Conservation (phyloP, 2,888 invertebrate species). For the Choristoneura rosaceana region DNA sequence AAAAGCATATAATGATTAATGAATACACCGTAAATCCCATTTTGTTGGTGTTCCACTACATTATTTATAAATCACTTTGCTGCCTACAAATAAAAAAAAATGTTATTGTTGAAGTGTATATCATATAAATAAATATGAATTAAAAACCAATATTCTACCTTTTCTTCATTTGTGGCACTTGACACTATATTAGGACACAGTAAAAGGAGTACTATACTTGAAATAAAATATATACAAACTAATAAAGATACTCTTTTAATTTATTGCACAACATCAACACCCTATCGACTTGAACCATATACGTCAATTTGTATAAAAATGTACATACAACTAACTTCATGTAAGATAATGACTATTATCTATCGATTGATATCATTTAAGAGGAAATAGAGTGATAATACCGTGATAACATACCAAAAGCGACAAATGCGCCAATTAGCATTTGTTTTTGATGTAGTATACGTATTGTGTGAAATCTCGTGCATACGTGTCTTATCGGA, state of each 20-base stretch:
- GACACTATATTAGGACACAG: background rate
- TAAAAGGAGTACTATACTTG: background rate
- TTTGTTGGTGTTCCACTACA: conserved; percentile 33
- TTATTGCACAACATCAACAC: conserved; percentile 22
- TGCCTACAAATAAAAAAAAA: background rate
- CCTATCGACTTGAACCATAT: conserved; percentile 17
- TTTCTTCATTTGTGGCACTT: conserved; percentile 3
- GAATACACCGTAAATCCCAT: conserved; percentile 47
- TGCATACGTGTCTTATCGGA: conserved; percentile 13
- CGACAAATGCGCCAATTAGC: conserved; percentile 32
- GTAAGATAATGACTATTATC: conserved; percentile 63
- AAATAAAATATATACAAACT: background rate
- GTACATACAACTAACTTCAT: conserved; percentile 58
- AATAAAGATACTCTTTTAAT: background rate
- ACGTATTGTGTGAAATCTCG: conserved; percentile 10
- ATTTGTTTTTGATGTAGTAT: conserved; percentile 28
- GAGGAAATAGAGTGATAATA: conserved; percentile 66
- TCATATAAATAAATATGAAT: too few species aligned
- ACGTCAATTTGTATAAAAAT: conserved; percentile 56
- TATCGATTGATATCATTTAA: conserved; percentile 70
- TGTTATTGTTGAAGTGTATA: background rate
- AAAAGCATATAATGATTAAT: conserved; percentile 46
- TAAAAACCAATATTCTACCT: conserved; percentile 3
- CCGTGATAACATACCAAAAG: conserved; percentile 33
- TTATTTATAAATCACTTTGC: background rate